Percentiles rank a stretch among this genome's conserved stretches.
Evolutionary conservation across 1,140 invertebrate species (phyloP).

Genomic region (Nilaparvata lugens): DNA sequence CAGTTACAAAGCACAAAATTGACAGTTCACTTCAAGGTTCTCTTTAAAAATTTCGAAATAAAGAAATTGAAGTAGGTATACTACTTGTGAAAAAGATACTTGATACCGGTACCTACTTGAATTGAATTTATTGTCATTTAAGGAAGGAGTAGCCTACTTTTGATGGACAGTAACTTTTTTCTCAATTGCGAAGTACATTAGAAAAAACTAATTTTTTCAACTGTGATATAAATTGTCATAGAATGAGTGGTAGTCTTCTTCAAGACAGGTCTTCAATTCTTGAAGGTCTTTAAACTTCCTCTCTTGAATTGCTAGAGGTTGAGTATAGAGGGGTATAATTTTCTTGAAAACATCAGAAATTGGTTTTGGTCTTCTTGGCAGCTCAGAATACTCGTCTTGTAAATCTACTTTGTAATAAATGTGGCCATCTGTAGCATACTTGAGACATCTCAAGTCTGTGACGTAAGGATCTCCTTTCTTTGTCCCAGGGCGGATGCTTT

Average conservation of each 20-base stretch:
- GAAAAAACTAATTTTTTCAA: too few relatives aligned
- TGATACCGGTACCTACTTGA: too few relatives aligned
- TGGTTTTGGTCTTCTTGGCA: not conserved
- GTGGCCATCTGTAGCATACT: slow-evolving; percentile 17
- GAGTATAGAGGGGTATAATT: slow-evolving; percentile 1
- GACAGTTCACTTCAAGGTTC: too few relatives aligned
- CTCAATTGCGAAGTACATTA: slow-evolving; percentile 23
- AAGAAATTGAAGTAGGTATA: too few relatives aligned
- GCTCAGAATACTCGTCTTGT: slow-evolving; percentile 1
- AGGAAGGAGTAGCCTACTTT: too few relatives aligned
- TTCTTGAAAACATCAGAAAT: not conserved
- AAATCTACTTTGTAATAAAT: slow-evolving; percentile 19
- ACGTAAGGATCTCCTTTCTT: slow-evolving; percentile 11
- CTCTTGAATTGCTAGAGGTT: slow-evolving; percentile 11
- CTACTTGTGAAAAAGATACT: too few relatives aligned
- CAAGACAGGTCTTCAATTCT: slow-evolving; percentile 2
- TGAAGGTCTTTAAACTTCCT: slow-evolving; percentile 12
- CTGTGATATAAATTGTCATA: too few relatives aligned
- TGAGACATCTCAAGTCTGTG: slow-evolving; percentile 14
- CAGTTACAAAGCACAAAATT: too few relatives aligned
- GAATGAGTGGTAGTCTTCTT: slow-evolving; percentile 9
- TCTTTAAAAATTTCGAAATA: too few relatives aligned
- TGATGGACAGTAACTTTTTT: slow-evolving; percentile 30
- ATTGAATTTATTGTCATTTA: too few relatives aligned
- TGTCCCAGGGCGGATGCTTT: slow-evolving; percentile 15